These are phyloP conservation scores for Dermatemys mawii DNA, from an alignment of 2,113 vertebrate genomes.

Conservation along the genomic window DNA sequence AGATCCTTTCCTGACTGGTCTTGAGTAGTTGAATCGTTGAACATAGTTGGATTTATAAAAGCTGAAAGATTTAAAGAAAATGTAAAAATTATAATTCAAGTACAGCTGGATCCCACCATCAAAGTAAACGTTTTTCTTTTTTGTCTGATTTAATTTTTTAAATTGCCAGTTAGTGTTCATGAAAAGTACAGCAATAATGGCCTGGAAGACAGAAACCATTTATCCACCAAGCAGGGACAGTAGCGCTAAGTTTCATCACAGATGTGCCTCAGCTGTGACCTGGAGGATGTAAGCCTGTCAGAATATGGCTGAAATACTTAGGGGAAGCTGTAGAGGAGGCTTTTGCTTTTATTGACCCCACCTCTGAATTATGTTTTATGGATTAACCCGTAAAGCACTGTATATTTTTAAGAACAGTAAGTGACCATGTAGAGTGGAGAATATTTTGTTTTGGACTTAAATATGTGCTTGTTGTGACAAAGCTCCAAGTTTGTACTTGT, in stretches of 20 bases:
- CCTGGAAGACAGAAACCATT: not conserved
- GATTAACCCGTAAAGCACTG: not conserved
- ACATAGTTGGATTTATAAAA: conserved; percentile 99
- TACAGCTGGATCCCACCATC: not conserved
- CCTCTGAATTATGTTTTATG: not conserved
- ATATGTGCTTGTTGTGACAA: not conserved
- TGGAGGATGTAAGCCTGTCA: not conserved
- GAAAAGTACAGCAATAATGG: not conserved
- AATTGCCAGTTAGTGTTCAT: conserved; percentile 26
- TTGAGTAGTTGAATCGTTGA: conserved; percentile 94
- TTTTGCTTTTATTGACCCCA: not conserved
- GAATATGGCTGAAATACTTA: not conserved
- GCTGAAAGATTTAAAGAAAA: conserved; percentile 76
- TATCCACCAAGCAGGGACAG: not conserved
- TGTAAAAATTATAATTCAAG: conserved; percentile 16
- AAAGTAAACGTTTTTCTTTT: not conserved
- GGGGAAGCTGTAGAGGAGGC: not conserved
- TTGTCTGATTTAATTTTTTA: not conserved
- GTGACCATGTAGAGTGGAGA: not conserved
- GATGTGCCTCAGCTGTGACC: not conserved
- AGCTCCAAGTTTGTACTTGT: too few species aligned
- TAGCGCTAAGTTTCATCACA: not conserved
- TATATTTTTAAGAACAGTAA: not conserved
- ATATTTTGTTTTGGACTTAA: not conserved
- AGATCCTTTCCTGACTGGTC: conserved; percentile 91